Percentiles rank a stretch among this genome's conserved stretches.
Evolutionary conservation across 2,888 invertebrate species (phyloP).

Genomic region (Lasioglossum marginatum): DNA sequence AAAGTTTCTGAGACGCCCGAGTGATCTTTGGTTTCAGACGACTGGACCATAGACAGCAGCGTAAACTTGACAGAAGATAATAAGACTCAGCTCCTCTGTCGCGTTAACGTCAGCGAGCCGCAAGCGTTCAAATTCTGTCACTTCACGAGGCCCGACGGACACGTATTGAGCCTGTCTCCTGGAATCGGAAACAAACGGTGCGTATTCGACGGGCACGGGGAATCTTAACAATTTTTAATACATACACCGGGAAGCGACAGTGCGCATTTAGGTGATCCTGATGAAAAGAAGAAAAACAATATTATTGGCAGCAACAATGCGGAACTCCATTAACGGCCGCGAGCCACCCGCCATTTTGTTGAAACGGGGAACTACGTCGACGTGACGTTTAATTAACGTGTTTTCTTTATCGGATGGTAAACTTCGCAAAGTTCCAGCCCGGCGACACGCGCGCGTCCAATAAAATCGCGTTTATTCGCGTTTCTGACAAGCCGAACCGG

Average conservation of each 20-base stretch:
- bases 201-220: not conserved
- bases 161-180: conserved; percentile 65
- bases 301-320: conserved; percentile 10
- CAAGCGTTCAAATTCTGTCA: conserved; percentile 62
- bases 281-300: not conserved
- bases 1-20: not conserved
- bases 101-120: not conserved
- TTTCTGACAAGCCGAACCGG: not conserved
- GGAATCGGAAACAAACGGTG: conserved; percentile 63
- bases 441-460: not conserved
- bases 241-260: not conserved
- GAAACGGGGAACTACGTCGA: not conserved
- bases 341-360: not conserved
- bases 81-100: conserved; percentile 32
- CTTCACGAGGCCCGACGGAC: conserved; percentile 75
- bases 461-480: conserved; percentile 11
- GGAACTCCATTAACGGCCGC: not conserved
- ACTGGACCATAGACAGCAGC: not conserved
- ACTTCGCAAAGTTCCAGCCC: not conserved
- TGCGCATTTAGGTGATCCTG: not conserved
- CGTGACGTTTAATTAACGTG: conserved; percentile 22
- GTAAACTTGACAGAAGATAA: conserved; percentile 14
- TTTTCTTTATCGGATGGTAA: conserved; percentile 15
- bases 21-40: conserved; percentile 25
- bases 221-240: not conserved